Conservation (phyloP, 2,113 vertebrate genomes). For the Equus quagga region DNA sequence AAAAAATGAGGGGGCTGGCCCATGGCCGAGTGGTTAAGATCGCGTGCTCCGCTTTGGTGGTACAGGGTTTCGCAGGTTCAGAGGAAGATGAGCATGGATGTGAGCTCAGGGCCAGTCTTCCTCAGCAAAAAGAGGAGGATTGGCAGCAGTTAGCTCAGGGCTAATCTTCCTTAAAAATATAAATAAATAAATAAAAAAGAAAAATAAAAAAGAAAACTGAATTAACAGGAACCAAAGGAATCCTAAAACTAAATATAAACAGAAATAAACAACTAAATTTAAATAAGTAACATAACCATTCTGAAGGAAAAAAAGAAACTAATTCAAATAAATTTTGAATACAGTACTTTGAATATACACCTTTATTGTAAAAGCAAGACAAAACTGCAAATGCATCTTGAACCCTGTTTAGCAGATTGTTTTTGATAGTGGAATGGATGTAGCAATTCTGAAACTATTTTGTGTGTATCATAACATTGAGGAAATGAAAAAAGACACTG, state of each 20-base stretch:
- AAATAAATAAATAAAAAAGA: too few relatives aligned
- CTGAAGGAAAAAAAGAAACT: background rate
- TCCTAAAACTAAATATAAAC: background rate
- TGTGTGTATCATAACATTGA: background rate
- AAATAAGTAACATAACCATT: background rate
- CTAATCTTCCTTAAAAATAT: too few relatives aligned
- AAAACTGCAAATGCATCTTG: slow-evolving; percentile 48
- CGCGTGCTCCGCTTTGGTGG: too few relatives aligned
- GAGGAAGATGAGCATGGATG: too few relatives aligned
- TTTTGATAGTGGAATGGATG: background rate
- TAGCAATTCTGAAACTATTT: slow-evolving; percentile 41
- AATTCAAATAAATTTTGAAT: background rate
- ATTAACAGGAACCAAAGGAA: slow-evolving; percentile 11
- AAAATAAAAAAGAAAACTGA: background rate
- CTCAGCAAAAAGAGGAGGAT: too few relatives aligned
- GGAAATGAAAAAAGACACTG: slow-evolving; percentile 23
- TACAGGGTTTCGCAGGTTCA: too few relatives aligned
- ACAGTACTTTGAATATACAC: background rate
- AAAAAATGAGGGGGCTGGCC: too few relatives aligned
- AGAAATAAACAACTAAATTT: slow-evolving; percentile 31
- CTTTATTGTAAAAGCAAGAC: slow-evolving; percentile 19
- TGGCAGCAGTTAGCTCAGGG: too few relatives aligned
- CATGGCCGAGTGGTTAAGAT: too few relatives aligned
- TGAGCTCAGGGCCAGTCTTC: too few relatives aligned
- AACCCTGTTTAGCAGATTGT: background rate